Evolutionary conservation across 2,888 invertebrate genomes (phyloP), one percentile per base, ranked within the genome.

Genomic region (Thecophora atra): DNA sequence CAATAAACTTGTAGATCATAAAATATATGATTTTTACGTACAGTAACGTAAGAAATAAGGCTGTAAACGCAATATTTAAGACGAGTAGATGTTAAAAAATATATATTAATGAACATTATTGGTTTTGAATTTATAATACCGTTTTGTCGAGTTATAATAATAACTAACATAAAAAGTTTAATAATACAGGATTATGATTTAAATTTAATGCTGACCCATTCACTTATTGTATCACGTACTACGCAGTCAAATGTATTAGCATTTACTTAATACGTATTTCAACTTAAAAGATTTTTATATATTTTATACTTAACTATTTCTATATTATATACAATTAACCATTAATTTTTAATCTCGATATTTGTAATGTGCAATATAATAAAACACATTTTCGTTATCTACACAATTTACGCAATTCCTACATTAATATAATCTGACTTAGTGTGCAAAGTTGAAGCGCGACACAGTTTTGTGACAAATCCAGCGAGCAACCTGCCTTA

Each of bases 381-480:
- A 30, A 0, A 60, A 60, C 30, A 60, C 30, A 37, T 37, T 3
- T 67, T 54, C 56, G 56, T 73, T 70, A 44, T 66, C 65, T 70
- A 67, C 62, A 72, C 58, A 65, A 30, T 66, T 28, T 71, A 51
- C 24, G 70, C 44, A 42, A 24, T 65, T 63, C 51, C 56, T 37
- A n/a, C n/a, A n/a, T 65, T n/a, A 65, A 30, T 47, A n/a, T n/a
- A n/a, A n/a, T 65, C 56, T 44, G 24, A 28, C 63, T 82, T 79
- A 85, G 75, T 85, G 83, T 74, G 82, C 84, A 74, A 86, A 85
- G 77, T 85, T 85, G 72, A 85, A 85, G 65, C 85, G 83, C 74
- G 86, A 84, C 44, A 83, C 81, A 60, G 86, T 84, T 79, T 84
- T 84, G 77, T 87, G 85, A 77, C 84, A 86, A 75, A 86, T 78